Percentiles rank a stretch among this genome's conserved stretches.
Evolutionary conservation across 1,140 invertebrate species (phyloP).

Genomic region (Agrypnia vestita): DNA sequence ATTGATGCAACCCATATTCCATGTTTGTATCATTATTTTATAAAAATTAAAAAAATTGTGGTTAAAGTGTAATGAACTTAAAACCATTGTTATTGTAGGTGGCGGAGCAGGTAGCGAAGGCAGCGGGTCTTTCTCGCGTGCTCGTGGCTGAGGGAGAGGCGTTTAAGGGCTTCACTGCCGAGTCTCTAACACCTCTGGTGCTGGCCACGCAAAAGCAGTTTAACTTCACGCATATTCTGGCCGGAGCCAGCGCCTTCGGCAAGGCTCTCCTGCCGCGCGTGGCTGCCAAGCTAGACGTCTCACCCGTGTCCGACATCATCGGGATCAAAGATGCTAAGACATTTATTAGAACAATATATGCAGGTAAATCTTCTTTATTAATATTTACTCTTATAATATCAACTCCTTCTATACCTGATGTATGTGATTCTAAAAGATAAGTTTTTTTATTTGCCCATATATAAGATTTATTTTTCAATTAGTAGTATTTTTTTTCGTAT

Average conservation of each 20-base stretch:
- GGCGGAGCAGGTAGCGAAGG: constrained; percentile 88
- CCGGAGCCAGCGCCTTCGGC: constrained; percentile 92
- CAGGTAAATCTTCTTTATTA: constrained; percentile 80
- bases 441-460: too few relatives aligned
- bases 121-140: constrained; percentile 88
- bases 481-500: too few relatives aligned
- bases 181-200: constrained; percentile 90
- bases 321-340: constrained; percentile 93
- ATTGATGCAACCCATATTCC: too few relatives aligned
- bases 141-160: constrained; percentile 91
- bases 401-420: too few relatives aligned
- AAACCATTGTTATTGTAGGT: constrained; percentile 73
- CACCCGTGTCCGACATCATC: constrained; percentile 95
- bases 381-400: too few relatives aligned
- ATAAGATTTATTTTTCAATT: too few relatives aligned
- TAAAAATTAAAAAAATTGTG: too few relatives aligned
- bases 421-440: too few relatives aligned
- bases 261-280: constrained; percentile 94
- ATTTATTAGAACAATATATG: constrained; percentile 97
- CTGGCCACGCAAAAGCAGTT: constrained; percentile 93
- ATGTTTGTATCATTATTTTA: too few relatives aligned
- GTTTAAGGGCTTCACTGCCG: constrained; percentile 92
- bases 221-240: constrained; percentile 96
- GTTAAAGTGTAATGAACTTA: too few relatives aligned
- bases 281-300: constrained; percentile 96